Evolutionary conservation across 2,888 invertebrate species (phyloP).

Genomic region (Subacronicta megacephala): DNA sequence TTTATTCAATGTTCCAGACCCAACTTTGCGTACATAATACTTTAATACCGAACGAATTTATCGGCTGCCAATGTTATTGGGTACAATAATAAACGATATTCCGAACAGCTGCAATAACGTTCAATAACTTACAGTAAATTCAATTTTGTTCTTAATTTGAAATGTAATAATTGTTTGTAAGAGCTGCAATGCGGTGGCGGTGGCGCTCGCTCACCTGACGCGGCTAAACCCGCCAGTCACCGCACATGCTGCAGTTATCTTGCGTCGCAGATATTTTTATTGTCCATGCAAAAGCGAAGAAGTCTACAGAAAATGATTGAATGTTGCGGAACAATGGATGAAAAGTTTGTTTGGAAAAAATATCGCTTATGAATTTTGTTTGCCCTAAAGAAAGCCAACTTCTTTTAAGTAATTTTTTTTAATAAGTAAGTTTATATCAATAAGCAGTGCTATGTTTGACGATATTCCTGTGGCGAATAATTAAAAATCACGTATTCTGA

Average conservation of each 20-base stretch:
- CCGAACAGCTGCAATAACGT: background rate
- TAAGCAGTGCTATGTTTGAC: too few species aligned
- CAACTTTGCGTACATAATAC: background rate
- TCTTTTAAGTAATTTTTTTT: too few species aligned
- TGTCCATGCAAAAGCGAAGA: conserved; percentile 14
- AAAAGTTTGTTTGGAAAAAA: background rate
- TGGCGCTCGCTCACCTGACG: conserved; percentile 26
- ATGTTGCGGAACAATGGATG: background rate
- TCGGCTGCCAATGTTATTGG: background rate
- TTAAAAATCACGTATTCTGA: too few species aligned
- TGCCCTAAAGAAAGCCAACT: too few species aligned
- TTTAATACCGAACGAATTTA: background rate
- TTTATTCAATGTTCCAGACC: too few species aligned
- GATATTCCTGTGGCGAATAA: too few species aligned
- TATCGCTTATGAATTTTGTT: too few species aligned
- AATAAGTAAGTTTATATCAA: too few species aligned
- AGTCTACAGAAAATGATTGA: conserved; percentile 24
- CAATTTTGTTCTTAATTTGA: conserved; percentile 8
- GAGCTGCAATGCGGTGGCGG: conserved; percentile 50
- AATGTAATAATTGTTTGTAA: conserved; percentile 30
- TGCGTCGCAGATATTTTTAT: conserved; percentile 36
- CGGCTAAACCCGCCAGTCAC: conserved; percentile 10
- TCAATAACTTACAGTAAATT: conserved; percentile 14
- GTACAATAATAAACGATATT: conserved; percentile 15
- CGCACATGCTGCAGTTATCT: conserved; percentile 37